phyloP scores from a whole-genome alignment of 2,113 vertebrate genomes.

The Ailuropoda melanoleuca region DNA sequence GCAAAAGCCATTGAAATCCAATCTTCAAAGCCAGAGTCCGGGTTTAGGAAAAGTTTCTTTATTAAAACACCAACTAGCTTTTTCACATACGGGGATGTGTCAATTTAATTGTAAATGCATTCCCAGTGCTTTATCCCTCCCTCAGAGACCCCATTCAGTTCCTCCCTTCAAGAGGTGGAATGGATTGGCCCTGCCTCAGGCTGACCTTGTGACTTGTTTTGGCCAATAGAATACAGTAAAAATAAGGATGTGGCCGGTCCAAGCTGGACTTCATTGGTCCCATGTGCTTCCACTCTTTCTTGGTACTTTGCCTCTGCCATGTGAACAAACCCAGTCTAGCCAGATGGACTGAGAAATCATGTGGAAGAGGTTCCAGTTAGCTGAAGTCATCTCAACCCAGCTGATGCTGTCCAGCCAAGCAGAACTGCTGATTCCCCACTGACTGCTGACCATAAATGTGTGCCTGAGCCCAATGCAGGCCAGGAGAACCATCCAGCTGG shows the following conservation, averaged over 20 bases:
- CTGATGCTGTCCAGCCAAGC: neutral
- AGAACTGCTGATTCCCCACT: neutral
- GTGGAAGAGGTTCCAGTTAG: neutral
- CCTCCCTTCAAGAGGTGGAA: neutral
- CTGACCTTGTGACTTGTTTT: neutral
- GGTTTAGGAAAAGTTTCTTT: neutral
- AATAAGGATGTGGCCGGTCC: neutral
- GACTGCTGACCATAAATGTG: neutral
- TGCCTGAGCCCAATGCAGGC: neutral
- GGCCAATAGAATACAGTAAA: neutral
- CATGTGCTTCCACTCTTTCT: neutral
- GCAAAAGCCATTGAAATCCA: neutral
- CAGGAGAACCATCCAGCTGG: neutral
- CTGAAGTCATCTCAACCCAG: no score
- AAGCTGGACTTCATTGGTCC: neutral
- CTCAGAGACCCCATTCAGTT: neutral
- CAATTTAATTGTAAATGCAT: neutral
- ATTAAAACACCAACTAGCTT: neutral
- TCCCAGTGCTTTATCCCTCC: fast-evolving
- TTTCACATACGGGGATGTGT: neutral
- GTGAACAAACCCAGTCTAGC: neutral
- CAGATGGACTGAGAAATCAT: neutral
- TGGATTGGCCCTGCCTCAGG: neutral
- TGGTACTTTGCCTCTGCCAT: fast-evolving
- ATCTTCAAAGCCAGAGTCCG: neutral